A percentile compares a stretch with the other conserved stretches of the same genome.
These are phyloP conservation scores for Penaeus japonicus DNA, from an alignment of 1,140 invertebrate genomes.

Conservation along the genomic window DNA sequence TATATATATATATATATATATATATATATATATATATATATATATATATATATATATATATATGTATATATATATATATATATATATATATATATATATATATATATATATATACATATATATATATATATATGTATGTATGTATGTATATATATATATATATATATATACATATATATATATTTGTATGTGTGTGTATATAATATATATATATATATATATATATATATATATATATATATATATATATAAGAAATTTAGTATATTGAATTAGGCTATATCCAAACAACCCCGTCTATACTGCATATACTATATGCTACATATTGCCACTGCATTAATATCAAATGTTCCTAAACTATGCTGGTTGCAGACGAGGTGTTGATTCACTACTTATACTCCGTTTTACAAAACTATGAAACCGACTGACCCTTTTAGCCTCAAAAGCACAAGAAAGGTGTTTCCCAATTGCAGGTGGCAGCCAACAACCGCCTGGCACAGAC, in stretches of 20 bases:
- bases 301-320: neutral
- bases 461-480: neutral
- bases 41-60: neutral
- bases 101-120: neutral
- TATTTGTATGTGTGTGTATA: neutral
- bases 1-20: neutral
- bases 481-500: constrained; percentile 31
- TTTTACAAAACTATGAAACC: neutral
- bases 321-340: too few relatives aligned
- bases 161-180: neutral
- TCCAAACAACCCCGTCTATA: neutral
- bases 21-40: neutral
- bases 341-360: too few relatives aligned
- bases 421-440: too few relatives aligned
- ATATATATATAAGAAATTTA: neutral
- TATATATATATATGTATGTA: neutral
- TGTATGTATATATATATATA: neutral
- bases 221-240: neutral
- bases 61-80: constrained; percentile 1
- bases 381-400: too few relatives aligned
- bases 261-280: neutral
- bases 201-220: neutral
- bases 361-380: too few relatives aligned
- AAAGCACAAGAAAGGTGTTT: too few relatives aligned
- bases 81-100: neutral